phyloP scores from a whole-genome alignment of 1,140 invertebrate genomes.

The Nomia melanderi region DNA sequence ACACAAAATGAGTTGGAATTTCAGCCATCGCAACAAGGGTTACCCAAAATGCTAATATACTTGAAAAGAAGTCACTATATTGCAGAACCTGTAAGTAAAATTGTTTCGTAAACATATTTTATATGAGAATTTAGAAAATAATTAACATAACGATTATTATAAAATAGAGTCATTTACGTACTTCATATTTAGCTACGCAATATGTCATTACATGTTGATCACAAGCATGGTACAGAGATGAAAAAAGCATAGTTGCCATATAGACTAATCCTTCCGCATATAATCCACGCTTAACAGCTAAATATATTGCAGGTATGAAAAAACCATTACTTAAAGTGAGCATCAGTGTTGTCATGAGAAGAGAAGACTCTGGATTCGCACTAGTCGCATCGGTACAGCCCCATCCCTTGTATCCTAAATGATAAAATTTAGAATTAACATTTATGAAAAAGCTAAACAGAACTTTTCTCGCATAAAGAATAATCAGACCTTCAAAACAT shows the following conservation, averaged over 20 bases:
- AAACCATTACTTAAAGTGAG: slow-evolving; percentile 93
- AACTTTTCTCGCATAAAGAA: slow-evolving; percentile 26
- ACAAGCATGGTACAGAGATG: slow-evolving; percentile 91
- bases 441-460: background rate
- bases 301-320: slow-evolving; percentile 91
- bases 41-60: slow-evolving; percentile 94
- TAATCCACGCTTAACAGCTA: slow-evolving; percentile 88
- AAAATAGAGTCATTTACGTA: slow-evolving; percentile 45
- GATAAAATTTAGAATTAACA: slow-evolving; percentile 34
- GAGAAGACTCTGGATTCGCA: slow-evolving; percentile 85
- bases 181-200: slow-evolving; percentile 78
- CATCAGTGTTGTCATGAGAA: slow-evolving; percentile 87
- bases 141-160: slow-evolving; percentile 3
- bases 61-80: slow-evolving; percentile 95
- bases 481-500: slow-evolving; percentile 78
- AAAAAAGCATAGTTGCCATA: slow-evolving; percentile 92
- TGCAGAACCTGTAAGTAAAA: slow-evolving; percentile 85
- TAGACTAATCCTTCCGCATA: slow-evolving; percentile 93
- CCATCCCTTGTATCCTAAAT: slow-evolving; percentile 87
- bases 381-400: slow-evolving; percentile 90
- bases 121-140: background rate
- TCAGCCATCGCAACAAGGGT: slow-evolving; percentile 93
- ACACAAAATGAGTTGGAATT: slow-evolving; percentile 84
- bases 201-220: slow-evolving; percentile 81
- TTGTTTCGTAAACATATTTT: slow-evolving; percentile 16